phyloP scores from a whole-genome alignment of 2,113 vertebrate species.

The Carassius carassius region DNA sequence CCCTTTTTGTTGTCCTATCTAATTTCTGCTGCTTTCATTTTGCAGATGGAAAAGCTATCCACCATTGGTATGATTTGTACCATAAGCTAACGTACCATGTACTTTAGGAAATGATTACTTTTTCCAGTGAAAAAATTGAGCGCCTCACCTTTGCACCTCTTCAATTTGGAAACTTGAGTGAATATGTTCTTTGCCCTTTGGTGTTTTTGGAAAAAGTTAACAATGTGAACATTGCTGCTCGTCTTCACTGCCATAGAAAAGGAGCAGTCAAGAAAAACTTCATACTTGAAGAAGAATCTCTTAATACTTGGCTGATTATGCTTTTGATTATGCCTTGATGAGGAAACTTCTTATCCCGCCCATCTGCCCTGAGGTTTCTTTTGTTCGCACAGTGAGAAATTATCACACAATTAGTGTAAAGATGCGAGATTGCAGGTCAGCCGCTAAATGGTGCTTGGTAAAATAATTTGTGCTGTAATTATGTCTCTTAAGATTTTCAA shows the following conservation, averaged over 20 bases:
- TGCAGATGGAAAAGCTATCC: constrained; percentile 4
- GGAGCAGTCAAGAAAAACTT: constrained; percentile 76
- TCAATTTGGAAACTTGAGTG: constrained; percentile 1
- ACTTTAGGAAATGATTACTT: constrained; percentile 36
- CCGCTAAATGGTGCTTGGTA: constrained; percentile 18
- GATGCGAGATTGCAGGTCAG: constrained; percentile 38
- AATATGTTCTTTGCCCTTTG: constrained; percentile 1
- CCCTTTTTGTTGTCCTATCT: constrained; percentile 19
- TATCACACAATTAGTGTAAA: constrained; percentile 74
- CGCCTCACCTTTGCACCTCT: background rate
- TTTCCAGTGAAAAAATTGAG: constrained; percentile 31
- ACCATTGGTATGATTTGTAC: background rate
- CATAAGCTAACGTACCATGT: background rate
- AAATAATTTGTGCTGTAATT: constrained; percentile 42
- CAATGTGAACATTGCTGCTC: constrained; percentile 23
- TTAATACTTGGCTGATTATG: constrained; percentile 70
- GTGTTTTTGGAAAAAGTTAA: constrained; percentile 10
- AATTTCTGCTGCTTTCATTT: constrained; percentile 20
- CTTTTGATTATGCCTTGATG: constrained; percentile 83
- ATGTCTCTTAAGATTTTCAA: constrained; percentile 50
- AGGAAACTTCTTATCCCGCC: constrained; percentile 63
- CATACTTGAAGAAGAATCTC: too few species aligned
- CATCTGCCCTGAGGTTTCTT: constrained; percentile 46
- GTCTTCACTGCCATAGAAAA: background rate
- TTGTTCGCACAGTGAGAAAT: constrained; percentile 55